Base-by-base conservation (phyloP, 2,888 invertebrate species). In the Rhodophaea formosa region DNA sequence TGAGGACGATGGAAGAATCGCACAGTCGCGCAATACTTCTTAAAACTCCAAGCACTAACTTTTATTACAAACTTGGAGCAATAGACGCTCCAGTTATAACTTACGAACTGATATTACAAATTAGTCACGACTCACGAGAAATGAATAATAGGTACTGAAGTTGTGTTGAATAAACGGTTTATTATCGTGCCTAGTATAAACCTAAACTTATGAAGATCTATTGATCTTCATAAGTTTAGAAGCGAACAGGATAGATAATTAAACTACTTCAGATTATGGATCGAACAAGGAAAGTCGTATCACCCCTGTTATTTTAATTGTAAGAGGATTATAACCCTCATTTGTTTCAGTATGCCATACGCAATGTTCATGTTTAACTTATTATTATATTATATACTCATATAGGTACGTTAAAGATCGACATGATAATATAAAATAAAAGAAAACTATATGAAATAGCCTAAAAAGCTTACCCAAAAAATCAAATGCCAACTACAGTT, bases 21-120 rank as follows among this genome's bases (percentile, higher is more conserved):
- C 84, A 85, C 82, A 82, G 81, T 82, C 83, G 66, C 70, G 66
- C 72, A 60, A 59, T 84, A 88, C 71, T 86, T 86, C 75, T 79
- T 69, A 74, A 77, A 86, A 79, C 81, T 84, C 68, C 45, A 72
- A 72, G 62, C 70, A 73, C 79, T 79, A 83, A 85, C 79, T 82
- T 81, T 82, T 86, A 85, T 85, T 84, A 82, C 83, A 83, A 84
- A 87, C 85, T 88, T 77, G 62, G 62, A 65, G 67, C 70, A 79
- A 80, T 76, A 54, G 54, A 54, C 52, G 15, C 49, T 49, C 49
- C 32, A 49, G 32, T 82, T 78, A 77, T 80, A 84, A 83, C 77
- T 77, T 77, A 67, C 70, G 63, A 69, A 66, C 66, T 68, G 69
- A 74, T 80, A 80, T 80, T 53, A 53, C 74, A 60, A 66, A 66